Evolutionary conservation across 2,113 vertebrate genomes (phyloP).

Genomic region (Thryonomys swinderianus): DNA sequence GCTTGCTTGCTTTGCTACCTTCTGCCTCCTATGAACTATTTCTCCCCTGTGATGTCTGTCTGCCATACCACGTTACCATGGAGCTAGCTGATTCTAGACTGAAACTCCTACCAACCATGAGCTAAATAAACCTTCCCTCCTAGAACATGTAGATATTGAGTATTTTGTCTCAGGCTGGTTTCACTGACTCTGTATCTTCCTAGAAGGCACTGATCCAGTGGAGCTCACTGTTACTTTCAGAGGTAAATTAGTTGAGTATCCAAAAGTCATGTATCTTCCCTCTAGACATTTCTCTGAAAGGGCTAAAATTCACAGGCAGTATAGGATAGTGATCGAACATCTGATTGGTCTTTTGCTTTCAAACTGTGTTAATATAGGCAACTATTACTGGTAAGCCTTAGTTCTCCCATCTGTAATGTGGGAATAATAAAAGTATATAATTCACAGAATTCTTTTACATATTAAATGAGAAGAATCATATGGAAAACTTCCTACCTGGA

Average conservation of each 20-base stretch:
- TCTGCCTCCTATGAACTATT: not conserved
- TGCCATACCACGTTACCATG: not conserved
- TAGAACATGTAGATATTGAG: not conserved
- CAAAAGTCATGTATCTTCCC: not conserved
- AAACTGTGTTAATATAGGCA: not conserved
- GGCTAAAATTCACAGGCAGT: not conserved
- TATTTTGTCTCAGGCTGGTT: not conserved
- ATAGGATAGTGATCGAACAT: not conserved
- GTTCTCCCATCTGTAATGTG: not conserved
- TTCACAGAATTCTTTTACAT: not conserved
- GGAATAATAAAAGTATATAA: not conserved
- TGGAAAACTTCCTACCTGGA: not conserved
- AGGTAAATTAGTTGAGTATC: not conserved
- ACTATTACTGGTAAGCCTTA: not conserved
- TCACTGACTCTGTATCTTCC: not conserved
- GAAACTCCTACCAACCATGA: not conserved
- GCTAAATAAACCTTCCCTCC: not conserved
- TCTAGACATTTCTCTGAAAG: not conserved
- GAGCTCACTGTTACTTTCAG: not conserved
- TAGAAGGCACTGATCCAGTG: rapidly evolving
- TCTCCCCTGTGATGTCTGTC: not conserved
- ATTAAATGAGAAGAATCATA: not conserved
- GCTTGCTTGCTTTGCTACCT: not conserved
- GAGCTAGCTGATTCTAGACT: not conserved
- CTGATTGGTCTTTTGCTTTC: not conserved